A percentile compares a stretch with the other conserved stretches of the same genome.
These are phyloP conservation scores for Propithecus perrieri DNA, from an alignment of 2,797 vertebrate genomes.

Conservation along the genomic window DNA sequence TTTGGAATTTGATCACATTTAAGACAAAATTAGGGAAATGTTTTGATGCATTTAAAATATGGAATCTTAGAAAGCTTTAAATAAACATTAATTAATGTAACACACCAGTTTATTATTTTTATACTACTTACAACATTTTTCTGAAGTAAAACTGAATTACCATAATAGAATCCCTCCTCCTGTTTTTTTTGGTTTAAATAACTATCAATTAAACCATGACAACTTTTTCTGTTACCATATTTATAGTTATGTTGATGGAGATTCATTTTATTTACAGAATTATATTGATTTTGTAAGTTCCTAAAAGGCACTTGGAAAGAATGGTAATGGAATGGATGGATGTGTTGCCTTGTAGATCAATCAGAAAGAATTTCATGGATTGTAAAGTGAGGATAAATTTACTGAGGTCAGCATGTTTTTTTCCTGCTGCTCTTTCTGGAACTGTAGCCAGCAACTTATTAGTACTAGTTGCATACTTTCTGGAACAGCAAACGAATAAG, in stretches of 20 bases:
- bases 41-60: constrained; percentile 32
- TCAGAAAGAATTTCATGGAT: constrained; percentile 85
- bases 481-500: constrained; percentile 74
- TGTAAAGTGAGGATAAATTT: constrained; percentile 79
- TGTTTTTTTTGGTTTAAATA: constrained; percentile 70
- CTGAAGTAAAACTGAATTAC: constrained; percentile 52
- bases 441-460: constrained; percentile 75
- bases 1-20: background rate
- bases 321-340: constrained; percentile 75
- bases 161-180: constrained; percentile 51
- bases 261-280: constrained; percentile 86
- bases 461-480: constrained; percentile 80
- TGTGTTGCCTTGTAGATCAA: constrained; percentile 81
- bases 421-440: constrained; percentile 77
- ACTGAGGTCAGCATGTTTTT: constrained; percentile 83
- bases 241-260: constrained; percentile 76
- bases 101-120: constrained; percentile 45
- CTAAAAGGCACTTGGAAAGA: constrained; percentile 84
- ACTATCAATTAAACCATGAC: constrained; percentile 80
- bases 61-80: background rate
- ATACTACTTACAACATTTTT: constrained; percentile 55
- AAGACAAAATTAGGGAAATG: background rate
- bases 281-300: constrained; percentile 82
- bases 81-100: constrained; percentile 8
- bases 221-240: constrained; percentile 79